These are phyloP conservation scores for Gobionotothen gibberifrons DNA, from an alignment of 2,797 vertebrate genomes.

Conservation along the genomic window DNA sequence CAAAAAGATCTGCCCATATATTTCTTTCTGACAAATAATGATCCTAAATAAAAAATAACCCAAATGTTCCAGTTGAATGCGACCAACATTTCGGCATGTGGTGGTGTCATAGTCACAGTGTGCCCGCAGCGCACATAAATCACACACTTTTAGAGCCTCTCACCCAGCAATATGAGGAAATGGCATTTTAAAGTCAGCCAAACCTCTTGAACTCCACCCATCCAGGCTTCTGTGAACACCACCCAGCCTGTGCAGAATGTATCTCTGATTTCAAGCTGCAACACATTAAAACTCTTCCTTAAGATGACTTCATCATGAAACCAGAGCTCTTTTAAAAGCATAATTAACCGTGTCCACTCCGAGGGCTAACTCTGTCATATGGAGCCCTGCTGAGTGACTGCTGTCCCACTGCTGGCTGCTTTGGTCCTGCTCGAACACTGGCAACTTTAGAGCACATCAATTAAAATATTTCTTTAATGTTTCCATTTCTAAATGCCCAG, in stretches of 20 bases:
- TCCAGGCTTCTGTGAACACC: conserved; percentile 59
- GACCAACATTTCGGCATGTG: conserved; percentile 19
- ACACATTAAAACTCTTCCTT: conserved; percentile 80
- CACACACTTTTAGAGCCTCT: conserved; percentile 50
- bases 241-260: conserved; percentile 68
- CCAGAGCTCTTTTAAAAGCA: conserved; percentile 75
- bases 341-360: conserved; percentile 71
- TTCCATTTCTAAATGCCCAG: conserved; percentile 27
- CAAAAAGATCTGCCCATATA: neutral
- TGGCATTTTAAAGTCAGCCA: conserved; percentile 69
- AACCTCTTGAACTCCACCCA: conserved; percentile 73
- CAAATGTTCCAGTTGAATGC: conserved; percentile 16
- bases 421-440: neutral
- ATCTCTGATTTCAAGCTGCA: conserved; percentile 83
- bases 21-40: conserved; percentile 4
- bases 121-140: conserved; percentile 52
- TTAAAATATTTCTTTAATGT: conserved; percentile 5
- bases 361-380: conserved; percentile 50
- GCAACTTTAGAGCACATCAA: neutral
- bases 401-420: conserved; percentile 18
- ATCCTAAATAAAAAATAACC: conserved; percentile 32
- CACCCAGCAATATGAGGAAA: conserved; percentile 67
- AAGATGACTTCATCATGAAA: conserved; percentile 83
- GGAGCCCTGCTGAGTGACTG: conserved; percentile 48
- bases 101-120: conserved; percentile 28